These are phyloP conservation scores for Ctenomys sociabilis DNA, from an alignment of 2,113 vertebrate species.

Conservation along the genomic window DNA sequence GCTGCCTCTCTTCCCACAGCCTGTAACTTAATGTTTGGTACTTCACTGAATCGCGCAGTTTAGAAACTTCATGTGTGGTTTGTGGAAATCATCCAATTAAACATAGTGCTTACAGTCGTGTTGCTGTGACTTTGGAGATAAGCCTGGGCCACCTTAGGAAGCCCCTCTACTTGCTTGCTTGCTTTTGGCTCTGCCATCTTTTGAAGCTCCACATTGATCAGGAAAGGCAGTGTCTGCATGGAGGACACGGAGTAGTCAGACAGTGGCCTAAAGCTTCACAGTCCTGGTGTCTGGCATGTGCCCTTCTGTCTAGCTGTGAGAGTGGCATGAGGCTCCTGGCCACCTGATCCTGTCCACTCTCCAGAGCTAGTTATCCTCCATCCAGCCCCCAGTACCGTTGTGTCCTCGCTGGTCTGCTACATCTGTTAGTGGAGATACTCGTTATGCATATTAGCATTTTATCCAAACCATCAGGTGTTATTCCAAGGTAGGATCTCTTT, in stretches of 20 bases:
- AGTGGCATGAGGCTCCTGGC: conserved; percentile 73
- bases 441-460: conserved; percentile 89
- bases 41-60: conserved; percentile 84
- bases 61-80: conserved; percentile 77
- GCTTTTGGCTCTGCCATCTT: conserved; percentile 45
- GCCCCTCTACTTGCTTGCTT: conserved; percentile 50
- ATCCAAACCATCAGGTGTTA: conserved; percentile 77
- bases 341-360: conserved; percentile 50
- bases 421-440: conserved; percentile 84
- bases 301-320: conserved; percentile 65
- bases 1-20: conserved; percentile 81
- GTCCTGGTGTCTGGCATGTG: conserved; percentile 55
- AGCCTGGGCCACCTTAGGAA: conserved; percentile 58
- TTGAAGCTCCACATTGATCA: not conserved
- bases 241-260: conserved; percentile 54
- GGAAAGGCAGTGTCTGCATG: not conserved
- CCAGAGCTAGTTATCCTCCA: conserved; percentile 73
- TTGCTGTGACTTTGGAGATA: conserved; percentile 63
- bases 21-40: conserved; percentile 88
- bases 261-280: not conserved
- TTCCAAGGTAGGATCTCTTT: conserved; percentile 8
- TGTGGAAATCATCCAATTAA: conserved; percentile 82
- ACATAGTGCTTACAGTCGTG: conserved; percentile 71
- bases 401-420: conserved; percentile 75
- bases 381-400: conserved; percentile 44